Conservation (phyloP, 2,113 vertebrate genomes). For the Gavialis gangeticus region DNA sequence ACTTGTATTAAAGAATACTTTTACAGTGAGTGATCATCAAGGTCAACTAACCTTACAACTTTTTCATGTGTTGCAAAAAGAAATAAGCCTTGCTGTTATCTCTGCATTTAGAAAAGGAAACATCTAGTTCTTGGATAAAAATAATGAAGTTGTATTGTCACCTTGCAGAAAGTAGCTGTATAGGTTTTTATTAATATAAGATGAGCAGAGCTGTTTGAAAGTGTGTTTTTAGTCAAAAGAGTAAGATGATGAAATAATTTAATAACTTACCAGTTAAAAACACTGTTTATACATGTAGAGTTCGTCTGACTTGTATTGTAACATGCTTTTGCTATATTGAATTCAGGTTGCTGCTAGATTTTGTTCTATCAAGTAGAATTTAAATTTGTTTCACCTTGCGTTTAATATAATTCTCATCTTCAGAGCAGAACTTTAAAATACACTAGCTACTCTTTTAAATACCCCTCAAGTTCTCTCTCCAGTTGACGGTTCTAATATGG, state of each 20-base stretch:
- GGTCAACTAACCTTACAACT: not conserved
- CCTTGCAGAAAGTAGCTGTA: accelerated
- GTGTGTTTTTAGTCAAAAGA: not conserved
- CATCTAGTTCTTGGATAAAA: not conserved
- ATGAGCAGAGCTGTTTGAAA: not conserved
- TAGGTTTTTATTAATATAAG: not conserved
- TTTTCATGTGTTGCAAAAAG: not conserved
- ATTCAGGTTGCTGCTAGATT: not conserved
- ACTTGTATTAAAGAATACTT: not conserved
- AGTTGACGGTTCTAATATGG: not conserved
- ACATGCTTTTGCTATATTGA: not conserved
- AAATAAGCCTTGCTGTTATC: not conserved
- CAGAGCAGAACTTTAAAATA: not conserved
- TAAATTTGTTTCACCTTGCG: not conserved
- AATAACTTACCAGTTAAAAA: not conserved
- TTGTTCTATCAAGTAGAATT: not conserved
- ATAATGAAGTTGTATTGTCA: not conserved
- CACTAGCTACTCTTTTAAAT: not conserved
- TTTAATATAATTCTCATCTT: not conserved
- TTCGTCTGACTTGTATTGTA: not conserved
- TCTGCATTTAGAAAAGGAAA: not conserved
- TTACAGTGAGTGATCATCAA: not conserved
- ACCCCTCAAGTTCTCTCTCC: not conserved
- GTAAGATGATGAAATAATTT: not conserved
- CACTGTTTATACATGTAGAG: not conserved